Percentiles rank a stretch among this genome's conserved stretches.
Conservation (phyloP, 2,113 vertebrate genomes). For the Spilogale gracilis region DNA sequence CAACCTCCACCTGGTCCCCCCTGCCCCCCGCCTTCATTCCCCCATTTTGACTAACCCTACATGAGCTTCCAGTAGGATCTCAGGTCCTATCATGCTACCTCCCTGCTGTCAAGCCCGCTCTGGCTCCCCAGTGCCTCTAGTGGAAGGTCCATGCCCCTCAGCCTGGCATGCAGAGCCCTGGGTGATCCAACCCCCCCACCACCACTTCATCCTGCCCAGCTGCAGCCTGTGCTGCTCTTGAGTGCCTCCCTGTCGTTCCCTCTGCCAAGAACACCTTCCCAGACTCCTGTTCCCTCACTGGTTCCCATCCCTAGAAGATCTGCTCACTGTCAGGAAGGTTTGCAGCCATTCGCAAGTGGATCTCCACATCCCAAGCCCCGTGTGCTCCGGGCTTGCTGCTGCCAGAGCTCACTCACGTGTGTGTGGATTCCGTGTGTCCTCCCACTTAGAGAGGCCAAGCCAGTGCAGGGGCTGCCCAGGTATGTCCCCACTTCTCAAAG, state of each 20-base stretch:
- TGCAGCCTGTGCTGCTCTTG: not conserved
- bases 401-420: not conserved
- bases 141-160: not conserved
- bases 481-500: constrained; percentile 80
- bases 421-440: not conserved
- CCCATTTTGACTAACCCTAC: not conserved
- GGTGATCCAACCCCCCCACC: not conserved
- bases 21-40: not conserved
- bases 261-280: not conserved
- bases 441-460: not conserved
- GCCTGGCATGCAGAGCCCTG: accelerated
- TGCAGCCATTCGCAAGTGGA: accelerated
- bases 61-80: not conserved
- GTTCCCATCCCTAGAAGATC: not conserved
- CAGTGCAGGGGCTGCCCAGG: constrained; percentile 58
- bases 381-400: not conserved
- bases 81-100: not conserved
- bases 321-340: not conserved
- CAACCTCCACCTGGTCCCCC: not conserved
- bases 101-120: not conserved
- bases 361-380: accelerated
- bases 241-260: not conserved
- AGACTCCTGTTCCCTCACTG: not conserved
- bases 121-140: not conserved
- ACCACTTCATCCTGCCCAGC: not conserved